phyloP scores from a whole-genome alignment of 1,140 invertebrate species.

The Scylla paramamosain region DNA sequence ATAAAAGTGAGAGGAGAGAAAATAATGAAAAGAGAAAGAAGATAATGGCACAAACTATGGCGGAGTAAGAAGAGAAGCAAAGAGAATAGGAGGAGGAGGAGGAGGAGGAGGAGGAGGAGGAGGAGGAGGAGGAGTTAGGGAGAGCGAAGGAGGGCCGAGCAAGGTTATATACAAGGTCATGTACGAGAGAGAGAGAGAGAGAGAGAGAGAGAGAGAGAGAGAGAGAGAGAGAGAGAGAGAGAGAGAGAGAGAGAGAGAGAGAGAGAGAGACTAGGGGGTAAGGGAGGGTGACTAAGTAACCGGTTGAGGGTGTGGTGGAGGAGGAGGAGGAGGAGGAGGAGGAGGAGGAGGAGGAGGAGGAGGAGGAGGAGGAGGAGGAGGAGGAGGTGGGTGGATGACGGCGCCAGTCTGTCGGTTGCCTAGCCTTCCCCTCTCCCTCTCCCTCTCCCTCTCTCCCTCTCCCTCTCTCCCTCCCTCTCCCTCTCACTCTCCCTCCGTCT shows the following conservation, averaged over 20 bases:
- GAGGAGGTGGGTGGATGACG: not conserved
- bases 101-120: not conserved
- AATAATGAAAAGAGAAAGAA: not conserved
- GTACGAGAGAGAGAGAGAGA: constrained; percentile 59
- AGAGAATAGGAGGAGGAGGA: not conserved
- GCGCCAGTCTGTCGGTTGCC: constrained; percentile 60
- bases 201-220: constrained; percentile 56
- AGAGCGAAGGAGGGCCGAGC: not conserved
- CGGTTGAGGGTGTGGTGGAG: constrained; percentile 14
- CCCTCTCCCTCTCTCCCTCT: not conserved
- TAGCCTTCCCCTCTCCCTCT: not conserved
- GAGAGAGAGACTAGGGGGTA: not conserved
- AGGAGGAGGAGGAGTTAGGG: not conserved
- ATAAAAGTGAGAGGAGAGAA: not conserved
- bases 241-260: not conserved
- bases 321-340: not conserved
- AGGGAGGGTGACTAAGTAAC: constrained; percentile 24
- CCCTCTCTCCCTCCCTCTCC: not conserved
- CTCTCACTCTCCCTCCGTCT: not conserved
- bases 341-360: not conserved
- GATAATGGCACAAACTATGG: not conserved
- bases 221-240: not conserved
- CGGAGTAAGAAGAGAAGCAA: not conserved
- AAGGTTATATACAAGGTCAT: not conserved
- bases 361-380: not conserved